Conservation (phyloP, 2,113 vertebrate species). For the Sphyrna mokarran region DNA sequence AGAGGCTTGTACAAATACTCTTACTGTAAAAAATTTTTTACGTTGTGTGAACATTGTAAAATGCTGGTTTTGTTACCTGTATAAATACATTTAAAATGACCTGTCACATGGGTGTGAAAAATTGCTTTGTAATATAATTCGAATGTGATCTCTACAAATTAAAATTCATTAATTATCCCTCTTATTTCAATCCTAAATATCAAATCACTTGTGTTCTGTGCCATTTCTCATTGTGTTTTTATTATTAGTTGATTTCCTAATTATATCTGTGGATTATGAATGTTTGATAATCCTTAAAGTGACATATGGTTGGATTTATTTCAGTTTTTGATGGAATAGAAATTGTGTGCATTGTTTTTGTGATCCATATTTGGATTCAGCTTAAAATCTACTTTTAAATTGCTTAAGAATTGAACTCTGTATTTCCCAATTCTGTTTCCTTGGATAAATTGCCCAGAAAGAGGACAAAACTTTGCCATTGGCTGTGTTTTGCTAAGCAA, state of each 20-base stretch:
- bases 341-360: conserved; percentile 23
- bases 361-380: conserved; percentile 28
- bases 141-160: neutral
- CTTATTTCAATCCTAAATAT: neutral
- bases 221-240: conserved; percentile 1
- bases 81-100: neutral
- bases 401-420: neutral
- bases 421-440: neutral
- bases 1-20: conserved; percentile 2
- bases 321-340: conserved; percentile 25
- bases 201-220: neutral
- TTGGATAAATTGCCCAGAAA: neutral
- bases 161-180: conserved; percentile 13
- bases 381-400: neutral
- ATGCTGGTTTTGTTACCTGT: conserved; percentile 29
- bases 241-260: neutral
- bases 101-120: neutral
- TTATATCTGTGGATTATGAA: conserved; percentile 27
- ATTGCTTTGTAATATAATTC: conserved; percentile 28
- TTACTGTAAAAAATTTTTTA: conserved; percentile 9
- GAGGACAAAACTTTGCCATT: neutral
- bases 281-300: conserved; percentile 12
- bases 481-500: neutral
- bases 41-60: conserved; percentile 11
- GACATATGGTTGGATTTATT: neutral